Percentiles rank a stretch among this genome's conserved stretches.
phyloP scores from a whole-genome alignment of 2,797 vertebrate genomes.

The Chelon labrosus region DNA sequence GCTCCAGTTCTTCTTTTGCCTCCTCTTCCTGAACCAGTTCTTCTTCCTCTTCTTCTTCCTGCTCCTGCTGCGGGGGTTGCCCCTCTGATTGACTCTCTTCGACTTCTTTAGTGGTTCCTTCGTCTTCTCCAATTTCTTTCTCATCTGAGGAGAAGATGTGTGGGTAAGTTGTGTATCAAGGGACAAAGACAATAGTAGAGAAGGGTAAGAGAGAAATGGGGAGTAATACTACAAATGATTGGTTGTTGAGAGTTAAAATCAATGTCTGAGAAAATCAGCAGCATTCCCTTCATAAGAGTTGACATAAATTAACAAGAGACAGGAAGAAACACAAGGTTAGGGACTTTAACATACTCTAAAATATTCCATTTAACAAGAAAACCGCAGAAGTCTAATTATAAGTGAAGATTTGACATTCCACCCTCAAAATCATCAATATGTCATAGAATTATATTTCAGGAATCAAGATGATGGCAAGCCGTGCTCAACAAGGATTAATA shows the following conservation, averaged over 20 bases:
- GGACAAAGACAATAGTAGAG: neutral
- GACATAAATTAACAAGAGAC: neutral
- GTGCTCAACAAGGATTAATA: neutral
- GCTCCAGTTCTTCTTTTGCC: conserved; percentile 9
- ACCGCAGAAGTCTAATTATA: neutral
- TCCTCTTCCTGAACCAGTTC: conserved; percentile 25
- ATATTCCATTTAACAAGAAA: conserved; percentile 1
- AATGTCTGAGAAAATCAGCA: conserved; percentile 6
- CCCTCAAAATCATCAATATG: neutral
- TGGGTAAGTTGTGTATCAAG: neutral
- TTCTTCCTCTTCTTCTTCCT: neutral
- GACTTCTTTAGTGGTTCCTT: conserved; percentile 21
- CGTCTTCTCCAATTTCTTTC: conserved; percentile 52
- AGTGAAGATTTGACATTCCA: neutral
- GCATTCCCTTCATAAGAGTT: conserved; percentile 21
- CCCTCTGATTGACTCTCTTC: conserved; percentile 50
- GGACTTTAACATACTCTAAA: too few relatives aligned
- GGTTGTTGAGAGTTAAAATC: conserved; percentile 27
- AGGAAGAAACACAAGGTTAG: too few relatives aligned
- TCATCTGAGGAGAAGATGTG: conserved; percentile 62
- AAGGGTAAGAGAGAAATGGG: neutral
- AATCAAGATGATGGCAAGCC: neutral
- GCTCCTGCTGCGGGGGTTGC: conserved; percentile 4
- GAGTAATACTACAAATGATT: conserved; percentile 29
- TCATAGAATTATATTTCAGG: neutral